phyloP scores from a whole-genome alignment of 2,113 vertebrate species.

The Sakesphorus luctuosus region DNA sequence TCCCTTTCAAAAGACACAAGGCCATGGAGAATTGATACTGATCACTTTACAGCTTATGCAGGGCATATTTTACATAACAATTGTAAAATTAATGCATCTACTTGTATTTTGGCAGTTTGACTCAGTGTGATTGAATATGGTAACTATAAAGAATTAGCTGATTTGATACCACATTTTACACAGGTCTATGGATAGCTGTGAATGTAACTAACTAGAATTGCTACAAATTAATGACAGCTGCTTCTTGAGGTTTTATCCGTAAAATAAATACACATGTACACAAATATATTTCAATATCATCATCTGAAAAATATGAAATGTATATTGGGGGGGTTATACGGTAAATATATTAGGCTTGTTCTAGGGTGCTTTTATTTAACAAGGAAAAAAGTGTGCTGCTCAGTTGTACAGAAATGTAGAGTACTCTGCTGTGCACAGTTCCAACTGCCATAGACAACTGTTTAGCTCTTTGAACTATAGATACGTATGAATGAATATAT shows the following conservation, averaged over 20 bases:
- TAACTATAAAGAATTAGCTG: constrained; percentile 10
- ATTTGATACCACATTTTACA: constrained; percentile 6
- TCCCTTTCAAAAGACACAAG: neutral
- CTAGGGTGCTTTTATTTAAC: constrained; percentile 57
- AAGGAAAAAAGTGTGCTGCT: constrained; percentile 44
- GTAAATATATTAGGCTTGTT: constrained; percentile 28
- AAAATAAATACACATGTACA: neutral
- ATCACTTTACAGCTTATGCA: neutral
- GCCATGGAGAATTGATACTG: neutral
- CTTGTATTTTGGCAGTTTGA: constrained; percentile 3
- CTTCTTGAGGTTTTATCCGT: constrained; percentile 43
- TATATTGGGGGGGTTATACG: constrained; percentile 46
- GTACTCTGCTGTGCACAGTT: constrained; percentile 67
- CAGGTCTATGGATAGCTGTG: constrained; percentile 17
- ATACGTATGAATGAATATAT: constrained; percentile 24
- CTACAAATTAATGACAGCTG: constrained; percentile 34
- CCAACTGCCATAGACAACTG: constrained; percentile 75
- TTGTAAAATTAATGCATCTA: neutral
- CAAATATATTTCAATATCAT: constrained; percentile 43
- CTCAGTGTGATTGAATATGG: neutral
- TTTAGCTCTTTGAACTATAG: constrained; percentile 65
- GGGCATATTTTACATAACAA: neutral
- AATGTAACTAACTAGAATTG: constrained; percentile 65
- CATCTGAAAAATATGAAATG: constrained; percentile 37
- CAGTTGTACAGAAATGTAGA: constrained; percentile 53